Conservation (phyloP, 2,113 vertebrate genomes). For the Talpa occidentalis region DNA sequence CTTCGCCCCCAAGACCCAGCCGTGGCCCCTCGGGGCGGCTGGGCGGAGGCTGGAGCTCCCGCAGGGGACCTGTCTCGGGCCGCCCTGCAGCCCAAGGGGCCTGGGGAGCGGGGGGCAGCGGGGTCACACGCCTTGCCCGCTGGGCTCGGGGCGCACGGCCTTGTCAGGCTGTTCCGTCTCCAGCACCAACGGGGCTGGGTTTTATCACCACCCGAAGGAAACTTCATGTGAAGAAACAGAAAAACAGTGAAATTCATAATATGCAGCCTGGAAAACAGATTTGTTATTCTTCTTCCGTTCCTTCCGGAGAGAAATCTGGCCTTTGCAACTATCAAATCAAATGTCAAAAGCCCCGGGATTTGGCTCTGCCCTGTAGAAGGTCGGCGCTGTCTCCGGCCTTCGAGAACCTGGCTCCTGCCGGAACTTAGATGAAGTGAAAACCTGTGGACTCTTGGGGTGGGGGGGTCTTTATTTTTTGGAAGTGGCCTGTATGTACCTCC, state of each 20-base stretch:
- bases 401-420: slow-evolving; percentile 9
- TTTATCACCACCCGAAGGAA: slow-evolving; percentile 76
- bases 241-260: slow-evolving; percentile 81
- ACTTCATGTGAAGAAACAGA: slow-evolving; percentile 70
- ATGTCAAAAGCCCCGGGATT: not conserved
- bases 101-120: not conserved
- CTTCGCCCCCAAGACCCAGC: not conserved
- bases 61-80: not conserved
- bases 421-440: not conserved
- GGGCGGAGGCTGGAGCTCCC: not conserved
- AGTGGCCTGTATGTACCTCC: not conserved
- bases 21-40: slow-evolving; percentile 1
- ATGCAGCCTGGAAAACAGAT: slow-evolving; percentile 69
- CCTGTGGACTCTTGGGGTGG: not conserved
- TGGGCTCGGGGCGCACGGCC: not conserved
- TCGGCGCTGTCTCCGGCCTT: slow-evolving; percentile 44
- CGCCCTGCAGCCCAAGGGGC: not conserved
- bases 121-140: slow-evolving; percentile 55
- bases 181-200: slow-evolving; percentile 82
- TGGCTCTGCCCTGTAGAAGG: slow-evolving; percentile 61
- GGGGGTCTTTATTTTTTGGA: not conserved
- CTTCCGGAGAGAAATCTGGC: slow-evolving; percentile 78
- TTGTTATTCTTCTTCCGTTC: slow-evolving; percentile 77
- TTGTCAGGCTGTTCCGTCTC: slow-evolving; percentile 68
- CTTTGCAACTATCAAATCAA: slow-evolving; percentile 63